Evolutionary conservation across 2,888 invertebrate genomes (phyloP), one percentile per base, ranked within the genome.

Genomic region (Sisyra nigra): DNA sequence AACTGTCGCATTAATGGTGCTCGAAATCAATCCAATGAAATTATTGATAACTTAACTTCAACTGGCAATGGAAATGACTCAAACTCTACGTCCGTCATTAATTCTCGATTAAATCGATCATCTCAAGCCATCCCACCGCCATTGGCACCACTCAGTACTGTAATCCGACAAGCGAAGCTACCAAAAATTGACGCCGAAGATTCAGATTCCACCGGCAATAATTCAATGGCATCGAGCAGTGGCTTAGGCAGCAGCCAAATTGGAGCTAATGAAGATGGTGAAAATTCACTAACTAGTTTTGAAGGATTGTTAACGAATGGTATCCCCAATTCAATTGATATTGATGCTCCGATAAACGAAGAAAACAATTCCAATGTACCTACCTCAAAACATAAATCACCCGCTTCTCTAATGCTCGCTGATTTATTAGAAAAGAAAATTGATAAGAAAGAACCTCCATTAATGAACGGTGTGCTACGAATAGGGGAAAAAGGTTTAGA

Each of bases 361-460:
- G 71, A 74, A 39, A 56, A 58, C 6, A 65, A 63, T 2, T 62
- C 62, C 48, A 71, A 72, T 56, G 69, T 63, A 51, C 61, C 59
- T 36, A 49, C 58, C 40, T 57, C 53, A 49, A 48, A 45, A 46
- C 51, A 49, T 11, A 57, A 61, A 55, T 80, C 80, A 54, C 83
- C 84, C 61, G n/a, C n/a, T n/a, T 68, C 68, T 1, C 51, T 72
- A 40, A 83, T 87, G 80, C 65, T 88, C 37, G 86, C 86, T 0
- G 87, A 88, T 58, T 62, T 88, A 41, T 64, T 89, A 3, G 88
- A 89, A 57, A 79, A 84, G 54, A 85, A 84, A 57, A 67, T 74
- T 9, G 73, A 74, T 7, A 43, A 43, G 39, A 72, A 71, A 45
- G 72, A 73, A 42, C 67, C 69, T 1, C 61, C 63, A 2, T 59